Evolutionary conservation across 2,888 invertebrate species (phyloP).

Genomic region (Trissonchulus latispiculum): DNA sequence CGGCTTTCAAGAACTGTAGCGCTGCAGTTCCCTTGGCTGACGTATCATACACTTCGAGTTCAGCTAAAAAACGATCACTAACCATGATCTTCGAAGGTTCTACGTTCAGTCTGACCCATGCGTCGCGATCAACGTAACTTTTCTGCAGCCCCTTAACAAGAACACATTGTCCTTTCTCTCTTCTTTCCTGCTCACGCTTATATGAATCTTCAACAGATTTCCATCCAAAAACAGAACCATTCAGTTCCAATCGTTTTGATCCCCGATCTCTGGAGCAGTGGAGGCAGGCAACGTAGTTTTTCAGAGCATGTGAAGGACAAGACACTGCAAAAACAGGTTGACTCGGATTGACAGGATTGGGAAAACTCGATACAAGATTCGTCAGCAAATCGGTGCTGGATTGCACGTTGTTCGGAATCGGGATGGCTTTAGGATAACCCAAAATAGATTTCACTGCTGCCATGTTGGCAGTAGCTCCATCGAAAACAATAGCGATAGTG

Average conservation of each 20-base stretch:
- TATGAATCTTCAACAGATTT: not conserved
- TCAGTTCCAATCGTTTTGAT: not conserved
- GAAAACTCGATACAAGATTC: too few species aligned
- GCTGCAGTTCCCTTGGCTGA: not conserved
- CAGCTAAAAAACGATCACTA: not conserved
- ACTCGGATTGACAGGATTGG: not conserved
- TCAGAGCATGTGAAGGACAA: slow-evolving; percentile 12
- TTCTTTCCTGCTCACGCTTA: not conserved
- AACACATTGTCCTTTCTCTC: not conserved
- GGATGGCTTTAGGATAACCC: too few species aligned
- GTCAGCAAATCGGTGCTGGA: too few species aligned
- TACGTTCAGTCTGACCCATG: not conserved
- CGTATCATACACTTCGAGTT: not conserved
- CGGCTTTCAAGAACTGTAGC: not conserved
- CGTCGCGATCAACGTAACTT: slow-evolving; percentile 7
- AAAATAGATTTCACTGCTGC: not conserved
- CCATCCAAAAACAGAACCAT: slow-evolving; percentile 6
- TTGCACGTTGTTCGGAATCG: not conserved
- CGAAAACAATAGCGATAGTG: not conserved
- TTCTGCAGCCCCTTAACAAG: not conserved
- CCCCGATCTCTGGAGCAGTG: not conserved
- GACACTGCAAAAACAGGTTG: not conserved
- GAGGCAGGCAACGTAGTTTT: not conserved
- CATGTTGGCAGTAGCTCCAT: slow-evolving; percentile 11
- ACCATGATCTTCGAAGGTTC: slow-evolving; percentile 4